Evolutionary conservation across 1,140 invertebrate species (phyloP).

Genomic region (Brachionus calyciflorus): DNA sequence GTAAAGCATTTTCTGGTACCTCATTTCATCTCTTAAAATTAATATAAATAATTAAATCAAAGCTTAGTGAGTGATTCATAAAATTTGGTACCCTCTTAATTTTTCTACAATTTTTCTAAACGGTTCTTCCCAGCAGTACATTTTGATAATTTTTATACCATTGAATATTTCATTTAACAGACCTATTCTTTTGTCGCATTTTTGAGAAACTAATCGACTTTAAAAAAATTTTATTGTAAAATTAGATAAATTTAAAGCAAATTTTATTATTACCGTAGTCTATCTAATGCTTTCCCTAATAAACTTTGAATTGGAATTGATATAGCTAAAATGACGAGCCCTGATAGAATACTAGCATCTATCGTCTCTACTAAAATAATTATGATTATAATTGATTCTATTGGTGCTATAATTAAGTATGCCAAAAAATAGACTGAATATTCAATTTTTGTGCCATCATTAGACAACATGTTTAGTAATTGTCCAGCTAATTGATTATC

Average conservation of each 20-base stretch:
- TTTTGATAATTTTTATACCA: conserved; percentile 84
- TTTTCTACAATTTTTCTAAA: background rate
- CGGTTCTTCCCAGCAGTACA: conserved; percentile 64
- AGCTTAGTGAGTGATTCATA: too few relatives aligned
- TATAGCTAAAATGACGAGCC: background rate
- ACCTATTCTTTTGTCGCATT: conserved; percentile 72
- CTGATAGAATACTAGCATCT: background rate
- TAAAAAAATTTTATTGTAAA: background rate
- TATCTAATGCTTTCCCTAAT: background rate
- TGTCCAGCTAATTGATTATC: background rate
- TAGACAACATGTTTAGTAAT: conserved; percentile 36
- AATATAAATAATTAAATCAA: background rate
- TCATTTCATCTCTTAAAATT: conserved; percentile 19
- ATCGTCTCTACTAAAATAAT: background rate
- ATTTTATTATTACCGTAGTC: conserved; percentile 15
- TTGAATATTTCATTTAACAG: conserved; percentile 86
- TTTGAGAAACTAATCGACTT: background rate
- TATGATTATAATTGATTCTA: background rate
- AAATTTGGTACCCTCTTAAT: conserved; percentile 2
- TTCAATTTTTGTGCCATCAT: conserved; percentile 40
- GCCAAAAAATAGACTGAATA: background rate
- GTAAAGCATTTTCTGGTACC: conserved; percentile 14
- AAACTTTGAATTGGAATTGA: background rate
- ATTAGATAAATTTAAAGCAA: too few relatives aligned
- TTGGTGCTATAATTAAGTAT: conserved; percentile 1